Evolutionary conservation across 2,797 vertebrate species (phyloP), one percentile per base, ranked within the genome.

Genomic region (Lithobates sylvaticus): DNA sequence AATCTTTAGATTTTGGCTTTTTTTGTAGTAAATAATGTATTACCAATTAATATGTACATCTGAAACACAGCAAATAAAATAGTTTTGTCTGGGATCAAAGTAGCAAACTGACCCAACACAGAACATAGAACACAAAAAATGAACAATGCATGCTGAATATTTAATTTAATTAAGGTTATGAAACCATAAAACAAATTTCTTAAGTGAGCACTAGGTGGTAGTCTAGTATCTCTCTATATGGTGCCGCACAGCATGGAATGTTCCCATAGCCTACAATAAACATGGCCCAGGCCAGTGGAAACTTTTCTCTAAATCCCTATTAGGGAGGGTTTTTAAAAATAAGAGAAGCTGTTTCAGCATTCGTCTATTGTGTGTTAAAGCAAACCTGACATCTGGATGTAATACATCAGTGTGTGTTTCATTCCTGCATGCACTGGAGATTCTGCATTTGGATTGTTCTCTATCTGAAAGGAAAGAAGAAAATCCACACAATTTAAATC

Each of bases 181-280:
- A 18, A 54, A 54, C 16, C 15, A 18, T 54, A 67, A 29, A 78
- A 6, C 0, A 16, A 39, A 72, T 27, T 10, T 58, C 15, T 26
- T 72, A 15, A 91, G 44, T 88, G 64, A 89, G 91, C 94, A 90
- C 91, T 89, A 93, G 94, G 91, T 94, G 94, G 94, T 94, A 93
- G 89, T 87, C 86, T 81, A 92, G 91, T 89, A 92, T 88, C 94
- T 91, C 76, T 44, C 34, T 92, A 89, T 42, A 78, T 27, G 77
- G 18, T 12, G 15, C 0, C 15, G 39, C 10, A 42, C 32, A 18
- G 4, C 9, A 36, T 75, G 76, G 34, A 69, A 80, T 72, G 75
- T 80, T 44, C 72, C 72, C 16, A 42, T 61, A 84, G 23, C 21
- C 76, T 71, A 78, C 65, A 68, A 70, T 36, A 84, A 67, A 36